Base-by-base conservation (phyloP, 2,113 vertebrate species). In the Podarcis raffonei region DNA sequence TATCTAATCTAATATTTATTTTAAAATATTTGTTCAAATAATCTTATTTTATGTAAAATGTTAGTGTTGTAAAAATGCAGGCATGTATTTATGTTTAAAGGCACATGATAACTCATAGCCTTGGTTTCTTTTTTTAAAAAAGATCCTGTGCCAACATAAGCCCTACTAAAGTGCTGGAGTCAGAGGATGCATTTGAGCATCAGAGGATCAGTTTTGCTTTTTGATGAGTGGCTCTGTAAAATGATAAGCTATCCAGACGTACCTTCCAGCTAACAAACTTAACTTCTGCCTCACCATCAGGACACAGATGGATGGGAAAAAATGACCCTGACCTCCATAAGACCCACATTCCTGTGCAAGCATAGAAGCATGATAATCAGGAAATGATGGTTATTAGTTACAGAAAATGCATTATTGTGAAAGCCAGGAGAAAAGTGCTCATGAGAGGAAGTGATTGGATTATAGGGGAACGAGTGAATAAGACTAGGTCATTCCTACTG, bases 381-480 rank as follows among this genome's bases (percentile, higher is more conserved):
- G 98, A 99, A 99, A 99, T 98, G 97, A 99, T 97, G 99, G 98
- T 96, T 99, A 97, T 99, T 99, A 99, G 99, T 99, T 99, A 99
- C 99, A 99, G 98, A 98, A 99, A 99, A 99, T 99, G 98, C 98
- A 99, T 99, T 99, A 99, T 96, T 97, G 96, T 95, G 95, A 97
- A 98, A 97, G 98, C 96, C 97, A 94, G 95, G 96, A 95, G 96
- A 92, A 98, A 97, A 97, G 96, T 96, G 97, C 97, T 97, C 96
- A 96, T 96, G 97, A 98, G 97, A 98, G 98, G 98, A 99, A 99
- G 98, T 98, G 97, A 97, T 97, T 98, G 98, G 98, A 99, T 99
- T 99, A 99, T 97, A 91, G 94, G 92, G 92, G 95, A 97, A 97
- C 96, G 95, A 97, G 96, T 97, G 96, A 96, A 95, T 96, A 97